phyloP scores from a whole-genome alignment of 2,888 invertebrate species.

The Megastigmus dorsalis region DNA sequence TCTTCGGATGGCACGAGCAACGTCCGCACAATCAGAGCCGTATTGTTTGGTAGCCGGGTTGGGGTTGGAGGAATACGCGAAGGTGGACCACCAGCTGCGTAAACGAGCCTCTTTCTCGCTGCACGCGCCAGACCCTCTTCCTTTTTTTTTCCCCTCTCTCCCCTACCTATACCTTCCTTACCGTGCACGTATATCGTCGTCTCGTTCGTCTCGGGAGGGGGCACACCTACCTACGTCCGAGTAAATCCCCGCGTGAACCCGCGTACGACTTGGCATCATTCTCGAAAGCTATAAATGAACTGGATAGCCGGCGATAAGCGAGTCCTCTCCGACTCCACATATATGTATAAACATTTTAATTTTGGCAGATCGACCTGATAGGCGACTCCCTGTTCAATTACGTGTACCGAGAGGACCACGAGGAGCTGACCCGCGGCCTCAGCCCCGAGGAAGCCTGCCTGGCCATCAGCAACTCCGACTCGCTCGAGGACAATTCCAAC shows the following conservation, averaged over 20 bases:
- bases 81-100: neutral
- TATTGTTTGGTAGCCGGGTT: neutral
- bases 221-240: too few species aligned
- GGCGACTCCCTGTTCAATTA: constrained; percentile 88
- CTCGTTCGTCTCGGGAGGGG: too few species aligned
- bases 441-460: constrained; percentile 74
- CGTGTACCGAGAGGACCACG: constrained; percentile 87
- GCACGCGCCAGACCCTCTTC: neutral
- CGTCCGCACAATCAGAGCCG: constrained; percentile 2
- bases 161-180: neutral
- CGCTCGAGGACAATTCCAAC: constrained; percentile 75
- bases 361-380: constrained; percentile 86
- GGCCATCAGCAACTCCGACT: constrained; percentile 59
- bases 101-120: constrained; percentile 3
- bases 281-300: too few species aligned
- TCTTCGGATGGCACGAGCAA: too few species aligned
- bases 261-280: too few species aligned
- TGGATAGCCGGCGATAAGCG: too few species aligned
- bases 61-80: neutral
- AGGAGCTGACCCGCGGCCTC: constrained; percentile 81
- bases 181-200: too few species aligned
- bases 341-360: neutral
- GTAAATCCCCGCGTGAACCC: too few species aligned
- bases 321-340: neutral
- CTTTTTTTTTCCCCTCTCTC: neutral